Evolutionary conservation across 2,113 vertebrate genomes (phyloP).

Genomic region (Ovis canadensis): DNA sequence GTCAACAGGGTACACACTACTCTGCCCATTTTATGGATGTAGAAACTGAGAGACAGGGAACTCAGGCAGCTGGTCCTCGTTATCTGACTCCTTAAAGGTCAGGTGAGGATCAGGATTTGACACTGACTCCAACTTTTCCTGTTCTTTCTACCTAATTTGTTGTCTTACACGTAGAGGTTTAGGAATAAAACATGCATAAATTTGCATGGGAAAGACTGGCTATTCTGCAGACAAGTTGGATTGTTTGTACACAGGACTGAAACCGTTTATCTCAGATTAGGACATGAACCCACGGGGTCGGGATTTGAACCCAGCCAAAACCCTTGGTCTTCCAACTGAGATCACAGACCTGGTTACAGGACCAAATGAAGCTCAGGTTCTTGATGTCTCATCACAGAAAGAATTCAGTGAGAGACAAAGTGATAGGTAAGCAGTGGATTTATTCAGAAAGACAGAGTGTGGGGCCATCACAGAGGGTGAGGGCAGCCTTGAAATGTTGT

Average conservation of each 20-base stretch:
- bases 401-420: background rate
- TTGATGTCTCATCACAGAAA: background rate
- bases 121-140: background rate
- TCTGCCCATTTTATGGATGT: background rate
- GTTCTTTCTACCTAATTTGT: background rate
- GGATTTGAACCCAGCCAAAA: background rate
- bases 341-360: background rate
- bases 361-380: background rate
- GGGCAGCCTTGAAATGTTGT: background rate
- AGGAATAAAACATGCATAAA: background rate
- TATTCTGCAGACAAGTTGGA: background rate
- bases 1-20: background rate
- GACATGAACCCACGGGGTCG: fast-evolving
- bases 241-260: background rate
- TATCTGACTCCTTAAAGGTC: background rate
- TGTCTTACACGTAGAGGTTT: background rate
- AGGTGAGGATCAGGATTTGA: background rate
- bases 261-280: background rate
- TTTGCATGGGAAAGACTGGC: background rate
- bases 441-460: background rate
- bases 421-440: background rate
- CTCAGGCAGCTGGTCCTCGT: background rate
- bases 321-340: background rate
- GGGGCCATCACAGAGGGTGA: background rate
- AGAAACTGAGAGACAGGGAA: background rate